Evolutionary conservation across 2,888 invertebrate species (phyloP), one percentile per base, ranked within the genome.

Genomic region (Nysson spinosus): DNA sequence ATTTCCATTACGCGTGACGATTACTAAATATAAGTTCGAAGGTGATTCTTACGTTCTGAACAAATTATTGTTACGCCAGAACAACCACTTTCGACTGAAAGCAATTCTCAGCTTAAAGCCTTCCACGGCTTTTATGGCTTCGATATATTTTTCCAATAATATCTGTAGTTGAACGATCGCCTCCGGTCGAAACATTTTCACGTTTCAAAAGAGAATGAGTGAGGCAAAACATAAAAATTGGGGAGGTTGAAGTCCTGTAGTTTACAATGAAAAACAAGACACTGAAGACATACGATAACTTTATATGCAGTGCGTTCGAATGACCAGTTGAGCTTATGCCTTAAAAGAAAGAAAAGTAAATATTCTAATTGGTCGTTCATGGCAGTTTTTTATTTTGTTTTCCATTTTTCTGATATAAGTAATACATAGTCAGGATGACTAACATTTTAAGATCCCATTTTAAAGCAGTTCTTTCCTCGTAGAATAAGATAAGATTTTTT

Each of bases 131-230:
- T 70, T 71, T 71, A 67, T 52, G 51, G 64, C 55, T 52, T 28
- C 69, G 67, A 74, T 75, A 75, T 72, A 72, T 72, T 72, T 73
- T 74, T 69, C 75, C 75, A 75, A 75, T 75, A 75, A 72, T 69
- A 75, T 75, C 62, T 51, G 49, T 51, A 54, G 47, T 52, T 52
- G 52, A 55, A 57, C 54, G 64, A 51, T 57, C 52, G 63, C 61
- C 69, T 72, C 56, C 37, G 58, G 42, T 44, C 52, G 32, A 54
- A 28, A 60, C 35, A 49, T 54, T 61, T 34, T 34, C 22, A 12
- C 20, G 43, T 46, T 14, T 51, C 16, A 17, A 30, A 22, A 56
- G 5, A 12, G 19, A 12, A 28, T 5, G 42, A 35, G 34, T n/a
- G 54, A 12, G 28, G 22, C 42, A 52, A 14, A 12, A 32, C 20